Evolutionary conservation across 2,797 vertebrate species (phyloP).

Genomic region (Gambusia yucatana): DNA sequence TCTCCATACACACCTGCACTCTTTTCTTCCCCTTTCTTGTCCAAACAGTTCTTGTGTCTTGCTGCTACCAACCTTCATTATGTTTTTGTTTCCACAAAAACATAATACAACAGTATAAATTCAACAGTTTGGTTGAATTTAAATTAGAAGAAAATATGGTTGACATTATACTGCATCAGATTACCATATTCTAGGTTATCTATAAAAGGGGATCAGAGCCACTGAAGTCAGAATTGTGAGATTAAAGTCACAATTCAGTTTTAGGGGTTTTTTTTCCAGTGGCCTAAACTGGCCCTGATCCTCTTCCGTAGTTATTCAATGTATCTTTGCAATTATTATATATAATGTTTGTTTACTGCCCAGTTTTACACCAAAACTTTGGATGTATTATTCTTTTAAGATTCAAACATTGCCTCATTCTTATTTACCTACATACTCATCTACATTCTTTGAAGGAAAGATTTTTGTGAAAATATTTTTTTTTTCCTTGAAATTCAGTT

Average conservation of each 20-base stretch:
- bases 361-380: background rate
- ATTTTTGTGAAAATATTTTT: background rate
- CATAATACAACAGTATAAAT: too few species aligned
- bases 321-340: background rate
- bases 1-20: background rate
- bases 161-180: background rate
- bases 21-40: background rate
- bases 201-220: too few species aligned
- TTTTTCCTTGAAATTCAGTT: background rate
- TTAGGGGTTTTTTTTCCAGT: too few species aligned
- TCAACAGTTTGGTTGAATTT: background rate
- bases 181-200: background rate
- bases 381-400: background rate
- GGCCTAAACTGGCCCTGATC: too few species aligned
- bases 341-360: background rate
- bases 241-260: too few species aligned
- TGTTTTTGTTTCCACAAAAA: background rate
- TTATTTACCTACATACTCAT: background rate
- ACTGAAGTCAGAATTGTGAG: too few species aligned
- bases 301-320: background rate
- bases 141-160: background rate
- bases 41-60: background rate
- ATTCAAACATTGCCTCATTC: background rate
- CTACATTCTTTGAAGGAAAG: background rate
- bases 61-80: background rate